These are phyloP conservation scores for Tragelaphus strepsiceros DNA, from an alignment of 2,113 vertebrate species.

Conservation along the genomic window DNA sequence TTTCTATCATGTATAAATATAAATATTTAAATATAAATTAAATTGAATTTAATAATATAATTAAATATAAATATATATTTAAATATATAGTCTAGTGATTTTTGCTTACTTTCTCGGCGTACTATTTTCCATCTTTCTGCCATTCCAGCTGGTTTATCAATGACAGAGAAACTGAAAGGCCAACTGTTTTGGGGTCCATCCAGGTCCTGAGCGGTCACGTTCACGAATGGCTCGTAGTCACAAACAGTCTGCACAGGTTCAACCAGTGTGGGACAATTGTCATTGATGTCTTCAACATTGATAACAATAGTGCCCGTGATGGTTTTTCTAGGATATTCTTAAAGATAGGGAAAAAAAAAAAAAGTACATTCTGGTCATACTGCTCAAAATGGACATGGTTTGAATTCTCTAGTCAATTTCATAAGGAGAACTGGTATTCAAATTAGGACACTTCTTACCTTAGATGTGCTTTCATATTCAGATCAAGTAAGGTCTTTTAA, in stretches of 20 bases:
- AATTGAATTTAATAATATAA: too few relatives aligned
- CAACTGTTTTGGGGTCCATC: slow-evolving; percentile 84
- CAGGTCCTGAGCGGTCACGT: slow-evolving; percentile 84
- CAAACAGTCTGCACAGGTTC: slow-evolving; percentile 80
- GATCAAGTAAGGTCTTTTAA: not conserved
- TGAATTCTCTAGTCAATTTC: not conserved
- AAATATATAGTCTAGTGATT: not conserved
- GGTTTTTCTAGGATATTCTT: slow-evolving; percentile 85
- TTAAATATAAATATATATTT: not conserved
- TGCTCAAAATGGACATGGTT: not conserved
- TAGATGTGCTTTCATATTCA: not conserved
- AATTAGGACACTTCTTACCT: not conserved
- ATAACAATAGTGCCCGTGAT: slow-evolving; percentile 90
- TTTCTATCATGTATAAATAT: not conserved
- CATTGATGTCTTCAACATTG: slow-evolving; percentile 88
- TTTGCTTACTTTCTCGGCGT: slow-evolving; percentile 83
- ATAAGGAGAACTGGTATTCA: not conserved
- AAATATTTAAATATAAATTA: too few relatives aligned
- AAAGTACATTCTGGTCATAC: not conserved
- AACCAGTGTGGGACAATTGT: slow-evolving; percentile 89
- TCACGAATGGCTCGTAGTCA: slow-evolving; percentile 72
- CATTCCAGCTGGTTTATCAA: slow-evolving; percentile 74
- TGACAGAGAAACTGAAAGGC: slow-evolving; percentile 86
- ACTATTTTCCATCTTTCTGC: slow-evolving; percentile 84
- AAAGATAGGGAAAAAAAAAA: slow-evolving; percentile 32